Base-by-base conservation (phyloP, 2,797 vertebrate genomes). In the Dallia pectoralis region DNA sequence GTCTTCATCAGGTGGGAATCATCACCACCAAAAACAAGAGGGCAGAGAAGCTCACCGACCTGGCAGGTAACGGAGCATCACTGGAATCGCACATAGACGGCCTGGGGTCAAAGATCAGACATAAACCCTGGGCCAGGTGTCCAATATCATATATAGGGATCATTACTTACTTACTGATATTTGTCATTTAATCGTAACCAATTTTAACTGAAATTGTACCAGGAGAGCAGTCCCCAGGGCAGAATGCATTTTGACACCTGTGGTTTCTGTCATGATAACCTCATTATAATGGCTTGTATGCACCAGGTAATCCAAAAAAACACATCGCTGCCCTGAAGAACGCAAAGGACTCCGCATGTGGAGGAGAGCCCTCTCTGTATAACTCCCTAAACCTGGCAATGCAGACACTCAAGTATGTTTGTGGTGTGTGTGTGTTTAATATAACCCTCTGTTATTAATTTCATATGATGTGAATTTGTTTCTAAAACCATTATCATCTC, bases 1-100 rank as follows among this genome's bases (percentile, higher is more conserved):
- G 7, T n/a, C 6, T 29, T 33, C 18, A 12, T 47, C 84, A 99
- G 97, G 89, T 99, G 72, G 97, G 97, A 40, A 91, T 99, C 66
- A 96, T 99, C 88, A 90, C 95, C 77, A 98, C 97, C 0, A 98
- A 96, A 89, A 96, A 94, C 85, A 99, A 99, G 90, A 89, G 97
- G 86, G 97, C 97, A 1, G 97, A 99, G 89, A 98, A 97, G 85
- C 91, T 99, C 84, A 98, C 97, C 0, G 97, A 99, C 70, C 93
- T 99, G 72, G 93, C 96, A 94, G 97, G 97, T 98, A 89, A 85
- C 87, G 11, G 6, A 16, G 18, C 62, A 18, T 12, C 30, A 33
- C n/a, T 11, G 2, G 29, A 16, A 30, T 33, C 27, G 16, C 29
- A 14, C 30, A 64, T 12, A 12, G 3, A 36, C 33, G 5, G 19